Evolutionary conservation across 2,797 vertebrate genomes (phyloP).

Genomic region (Cynopterus sphinx): DNA sequence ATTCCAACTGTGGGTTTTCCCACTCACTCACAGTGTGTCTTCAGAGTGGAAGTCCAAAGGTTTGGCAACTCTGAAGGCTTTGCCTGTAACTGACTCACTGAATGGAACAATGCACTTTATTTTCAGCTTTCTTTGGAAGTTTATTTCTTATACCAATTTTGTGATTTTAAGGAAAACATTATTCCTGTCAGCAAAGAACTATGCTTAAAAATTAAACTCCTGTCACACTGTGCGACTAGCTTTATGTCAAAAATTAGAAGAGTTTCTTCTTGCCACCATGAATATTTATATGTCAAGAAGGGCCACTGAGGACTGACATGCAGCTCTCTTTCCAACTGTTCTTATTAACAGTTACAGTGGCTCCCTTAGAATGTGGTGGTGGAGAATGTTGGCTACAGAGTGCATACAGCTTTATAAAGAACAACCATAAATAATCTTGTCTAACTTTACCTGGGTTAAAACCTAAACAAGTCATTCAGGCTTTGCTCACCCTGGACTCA

Average conservation of each 20-base stretch:
- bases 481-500: background rate
- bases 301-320: background rate
- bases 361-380: background rate
- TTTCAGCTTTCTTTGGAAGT: background rate
- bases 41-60: background rate
- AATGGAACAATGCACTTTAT: background rate
- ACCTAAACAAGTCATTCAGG: background rate
- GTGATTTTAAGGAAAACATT: slow-evolving; percentile 19
- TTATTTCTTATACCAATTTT: slow-evolving; percentile 21
- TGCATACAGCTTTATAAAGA: background rate
- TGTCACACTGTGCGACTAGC: background rate
- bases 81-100: background rate
- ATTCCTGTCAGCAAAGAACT: background rate
- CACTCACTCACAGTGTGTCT: background rate
- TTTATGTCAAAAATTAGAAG: background rate
- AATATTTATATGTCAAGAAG: background rate
- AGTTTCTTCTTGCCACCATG: background rate
- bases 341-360: background rate
- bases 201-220: background rate
- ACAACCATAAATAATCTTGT: background rate
- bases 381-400: background rate
- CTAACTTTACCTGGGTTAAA: background rate
- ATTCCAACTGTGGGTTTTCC: background rate
- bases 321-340: background rate
- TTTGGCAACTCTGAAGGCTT: background rate